These are phyloP conservation scores for Gallinago media DNA, from an alignment of 2,113 vertebrate genomes.

Conservation along the genomic window DNA sequence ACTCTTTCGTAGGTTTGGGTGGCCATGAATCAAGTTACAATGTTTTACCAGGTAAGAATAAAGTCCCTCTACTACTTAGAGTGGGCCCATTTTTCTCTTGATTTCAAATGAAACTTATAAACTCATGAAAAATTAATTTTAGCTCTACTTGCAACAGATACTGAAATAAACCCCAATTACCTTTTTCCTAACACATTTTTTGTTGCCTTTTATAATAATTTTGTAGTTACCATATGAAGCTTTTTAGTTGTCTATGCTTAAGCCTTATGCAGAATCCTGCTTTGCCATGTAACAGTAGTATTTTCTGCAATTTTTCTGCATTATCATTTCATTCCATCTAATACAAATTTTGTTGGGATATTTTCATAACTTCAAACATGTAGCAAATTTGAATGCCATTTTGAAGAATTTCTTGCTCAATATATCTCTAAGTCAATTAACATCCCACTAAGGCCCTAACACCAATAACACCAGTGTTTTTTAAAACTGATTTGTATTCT, in stretches of 20 bases:
- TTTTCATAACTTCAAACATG: not conserved
- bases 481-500: not conserved
- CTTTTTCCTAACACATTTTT: not conserved
- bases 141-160: not conserved
- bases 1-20: conserved; percentile 76
- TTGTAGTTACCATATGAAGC: not conserved
- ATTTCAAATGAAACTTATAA: not conserved
- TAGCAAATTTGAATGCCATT: not conserved
- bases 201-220: not conserved
- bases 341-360: not conserved
- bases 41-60: conserved; percentile 87
- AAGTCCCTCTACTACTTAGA: not conserved
- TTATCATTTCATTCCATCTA: not conserved
- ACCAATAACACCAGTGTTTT: not conserved
- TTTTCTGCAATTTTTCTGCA: not conserved
- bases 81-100: not conserved
- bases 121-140: not conserved
- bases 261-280: not conserved
- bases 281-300: not conserved
- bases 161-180: not conserved
- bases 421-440: not conserved
- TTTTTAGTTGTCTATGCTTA: not conserved
- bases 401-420: not conserved
- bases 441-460: not conserved
- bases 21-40: conserved; percentile 84